Evolutionary conservation across 1,140 invertebrate genomes (phyloP).

Genomic region (Dufourea novaeangliae): DNA sequence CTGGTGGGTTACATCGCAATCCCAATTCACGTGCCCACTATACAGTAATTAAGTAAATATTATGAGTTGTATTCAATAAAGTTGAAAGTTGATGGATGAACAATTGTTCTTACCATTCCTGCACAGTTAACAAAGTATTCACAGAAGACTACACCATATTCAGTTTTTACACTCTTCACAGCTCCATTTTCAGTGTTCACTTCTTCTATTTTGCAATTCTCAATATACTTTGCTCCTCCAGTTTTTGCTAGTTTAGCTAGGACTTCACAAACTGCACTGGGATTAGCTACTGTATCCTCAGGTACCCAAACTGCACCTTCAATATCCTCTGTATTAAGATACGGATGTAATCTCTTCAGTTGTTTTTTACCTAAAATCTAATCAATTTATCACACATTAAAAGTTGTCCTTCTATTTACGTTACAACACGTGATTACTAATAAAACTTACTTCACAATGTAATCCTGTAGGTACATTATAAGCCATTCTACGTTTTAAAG

Average conservation of each 20-base stretch:
- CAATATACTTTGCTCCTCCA: conserved; percentile 84
- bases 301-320: conserved; percentile 89
- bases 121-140: conserved; percentile 89
- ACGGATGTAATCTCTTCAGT: conserved; percentile 83
- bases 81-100: neutral
- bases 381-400: neutral
- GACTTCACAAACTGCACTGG: conserved; percentile 84
- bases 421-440: neutral
- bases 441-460: conserved; percentile 80
- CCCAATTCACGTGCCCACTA: conserved; percentile 88
- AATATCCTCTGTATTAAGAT: conserved; percentile 86
- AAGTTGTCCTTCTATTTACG: neutral
- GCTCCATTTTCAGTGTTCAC: conserved; percentile 84
- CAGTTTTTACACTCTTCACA: conserved; percentile 84
- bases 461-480: conserved; percentile 83
- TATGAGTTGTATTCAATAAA: conserved; percentile 9
- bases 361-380: conserved; percentile 77
- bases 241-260: conserved; percentile 84
- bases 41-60: neutral
- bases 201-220: conserved; percentile 84
- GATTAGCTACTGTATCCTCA: conserved; percentile 87
- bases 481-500: conserved; percentile 84
- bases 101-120: conserved; percentile 84
- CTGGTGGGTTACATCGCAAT: conserved; percentile 84
- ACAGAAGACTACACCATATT: conserved; percentile 84